phyloP scores from a whole-genome alignment of 53 echinoderm and acorn worm species.

The Holothuria scabra region DNA sequence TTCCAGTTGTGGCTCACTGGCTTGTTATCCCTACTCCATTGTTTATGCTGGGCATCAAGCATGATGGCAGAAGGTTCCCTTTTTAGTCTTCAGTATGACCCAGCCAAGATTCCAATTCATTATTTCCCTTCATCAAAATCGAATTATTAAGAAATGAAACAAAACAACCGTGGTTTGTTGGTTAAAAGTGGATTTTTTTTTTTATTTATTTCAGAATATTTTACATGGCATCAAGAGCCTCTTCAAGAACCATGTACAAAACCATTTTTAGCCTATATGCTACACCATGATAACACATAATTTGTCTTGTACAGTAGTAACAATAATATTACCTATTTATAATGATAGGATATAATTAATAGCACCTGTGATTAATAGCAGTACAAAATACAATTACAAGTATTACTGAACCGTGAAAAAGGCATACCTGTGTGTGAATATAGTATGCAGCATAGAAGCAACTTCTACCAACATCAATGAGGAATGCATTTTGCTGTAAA shows the following conservation, averaged over 20 bases:
- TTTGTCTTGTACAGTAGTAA: too few species aligned
- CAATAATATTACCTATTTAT: constrained; percentile 17
- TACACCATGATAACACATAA: too few species aligned
- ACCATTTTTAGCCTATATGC: constrained; percentile 3
- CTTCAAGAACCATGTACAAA: constrained; percentile 43
- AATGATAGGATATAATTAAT: constrained; percentile 24
- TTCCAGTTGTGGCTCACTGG: too few species aligned
- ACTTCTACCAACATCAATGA: too few species aligned
- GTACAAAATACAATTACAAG: constrained; percentile 26
- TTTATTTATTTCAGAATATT: constrained; percentile 51
- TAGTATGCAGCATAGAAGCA: too few species aligned
- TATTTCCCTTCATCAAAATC: too few species aligned
- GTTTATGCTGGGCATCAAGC: too few species aligned
- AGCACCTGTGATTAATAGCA: constrained; percentile 38
- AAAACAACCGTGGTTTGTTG: background rate
- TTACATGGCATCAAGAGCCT: constrained; percentile 52
- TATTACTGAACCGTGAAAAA: constrained; percentile 13
- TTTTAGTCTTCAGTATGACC: too few species aligned
- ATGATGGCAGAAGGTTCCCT: too few species aligned
- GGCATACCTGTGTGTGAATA: constrained; percentile 37
- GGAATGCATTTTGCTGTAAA: too few species aligned
- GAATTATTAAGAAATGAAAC: background rate
- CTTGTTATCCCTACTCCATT: too few species aligned
- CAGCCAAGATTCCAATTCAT: too few species aligned
- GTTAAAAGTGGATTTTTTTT: constrained; percentile 32